Percentiles rank a stretch among this genome's conserved stretches.
These are phyloP conservation scores for Notospermus geniculatus DNA, from an alignment of 1,140 invertebrate species.

Conservation along the genomic window DNA sequence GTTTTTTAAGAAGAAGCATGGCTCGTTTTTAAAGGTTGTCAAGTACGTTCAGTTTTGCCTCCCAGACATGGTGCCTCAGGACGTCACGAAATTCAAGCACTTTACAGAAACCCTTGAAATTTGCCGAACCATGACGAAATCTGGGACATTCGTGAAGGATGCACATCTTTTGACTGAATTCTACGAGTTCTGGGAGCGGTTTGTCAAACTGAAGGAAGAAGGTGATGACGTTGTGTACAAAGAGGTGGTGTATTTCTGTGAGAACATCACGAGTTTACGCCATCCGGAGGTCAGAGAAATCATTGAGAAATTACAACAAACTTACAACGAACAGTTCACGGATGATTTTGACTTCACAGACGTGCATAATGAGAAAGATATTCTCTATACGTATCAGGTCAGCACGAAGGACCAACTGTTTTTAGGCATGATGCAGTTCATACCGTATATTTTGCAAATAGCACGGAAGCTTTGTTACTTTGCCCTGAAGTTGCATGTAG, in stretches of 20 bases:
- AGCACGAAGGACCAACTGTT: conserved; percentile 31
- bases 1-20: conserved; percentile 29
- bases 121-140: conserved; percentile 25
- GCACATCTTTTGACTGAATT: conserved; percentile 30
- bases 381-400: conserved; percentile 41
- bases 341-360: conserved; percentile 37
- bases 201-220: conserved; percentile 29
- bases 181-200: conserved; percentile 30
- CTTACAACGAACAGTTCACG: conserved; percentile 20
- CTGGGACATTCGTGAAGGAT: conserved; percentile 22
- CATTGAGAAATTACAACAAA: conserved; percentile 33
- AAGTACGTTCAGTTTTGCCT: neutral
- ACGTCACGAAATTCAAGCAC: conserved; percentile 26
- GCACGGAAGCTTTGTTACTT: conserved; percentile 35
- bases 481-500: conserved; percentile 33
- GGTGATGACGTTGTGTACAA: conserved; percentile 28
- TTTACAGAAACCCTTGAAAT: conserved; percentile 25
- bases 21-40: conserved; percentile 25
- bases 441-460: conserved; percentile 36
- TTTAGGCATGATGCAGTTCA: conserved; percentile 34
- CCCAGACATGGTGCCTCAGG: conserved; percentile 22
- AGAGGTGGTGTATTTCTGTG: conserved; percentile 30
- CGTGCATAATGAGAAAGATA: conserved; percentile 34
- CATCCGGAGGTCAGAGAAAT: conserved; percentile 32
- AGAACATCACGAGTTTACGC: conserved; percentile 30